A percentile compares a stretch with the other conserved stretches of the same genome.
phyloP scores from a whole-genome alignment of 2,888 invertebrate species.

The Byasa hedistus region DNA sequence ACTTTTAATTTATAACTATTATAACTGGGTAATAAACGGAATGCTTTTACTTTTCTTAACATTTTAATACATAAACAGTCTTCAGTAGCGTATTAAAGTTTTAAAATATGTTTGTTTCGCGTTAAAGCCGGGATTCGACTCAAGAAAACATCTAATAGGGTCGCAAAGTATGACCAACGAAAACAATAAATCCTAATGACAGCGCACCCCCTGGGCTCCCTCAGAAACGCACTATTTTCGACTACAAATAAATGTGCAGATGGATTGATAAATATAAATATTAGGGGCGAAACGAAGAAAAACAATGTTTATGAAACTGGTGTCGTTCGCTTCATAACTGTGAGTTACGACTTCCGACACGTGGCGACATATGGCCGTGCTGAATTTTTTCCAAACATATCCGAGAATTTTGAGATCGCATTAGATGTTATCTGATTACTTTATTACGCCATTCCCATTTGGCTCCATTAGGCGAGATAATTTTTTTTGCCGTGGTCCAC shows the following conservation, averaged over 20 bases:
- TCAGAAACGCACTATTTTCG: conserved; percentile 75
- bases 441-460: conserved; percentile 26
- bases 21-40: background rate
- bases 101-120: conserved; percentile 1
- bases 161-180: conserved; percentile 72
- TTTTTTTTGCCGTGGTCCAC: conserved; percentile 4
- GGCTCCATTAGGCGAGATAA: background rate
- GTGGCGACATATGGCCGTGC: conserved; percentile 72
- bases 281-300: conserved; percentile 79
- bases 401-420: conserved; percentile 26
- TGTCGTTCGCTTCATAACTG: conserved; percentile 79
- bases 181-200: conserved; percentile 79
- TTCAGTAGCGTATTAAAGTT: background rate
- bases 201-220: conserved; percentile 72
- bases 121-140: conserved; percentile 41
- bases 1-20: background rate
- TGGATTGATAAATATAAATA: conserved; percentile 81
- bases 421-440: conserved; percentile 32
- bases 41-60: background rate
- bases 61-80: background rate
- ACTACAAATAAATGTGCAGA: conserved; percentile 80
- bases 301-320: conserved; percentile 80
- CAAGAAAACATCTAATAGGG: conserved; percentile 52
- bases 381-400: conserved; percentile 61
- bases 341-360: conserved; percentile 80